A percentile compares a stretch with the other conserved stretches of the same genome.
Evolutionary conservation across 2,888 invertebrate species (phyloP).

Genomic region (Xestia c-nigrum): DNA sequence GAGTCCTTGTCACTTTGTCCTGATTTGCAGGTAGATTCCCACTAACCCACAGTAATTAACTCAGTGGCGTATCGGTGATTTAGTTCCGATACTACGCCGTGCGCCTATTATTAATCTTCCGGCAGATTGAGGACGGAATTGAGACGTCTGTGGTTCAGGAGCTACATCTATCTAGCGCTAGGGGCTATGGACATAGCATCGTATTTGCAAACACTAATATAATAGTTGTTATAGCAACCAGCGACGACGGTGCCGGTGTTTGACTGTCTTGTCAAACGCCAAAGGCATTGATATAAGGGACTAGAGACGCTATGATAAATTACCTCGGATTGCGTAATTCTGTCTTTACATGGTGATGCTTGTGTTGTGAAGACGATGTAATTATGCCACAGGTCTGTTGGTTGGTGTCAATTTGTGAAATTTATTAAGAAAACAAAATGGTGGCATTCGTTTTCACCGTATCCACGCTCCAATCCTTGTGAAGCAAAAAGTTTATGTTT

Average conservation of each 20-base stretch:
- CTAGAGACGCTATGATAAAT: neutral
- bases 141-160: conserved; percentile 1
- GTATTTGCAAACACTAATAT: neutral
- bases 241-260: no score
- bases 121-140: conserved; percentile 22
- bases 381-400: neutral
- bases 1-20: neutral
- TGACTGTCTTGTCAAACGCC: no score
- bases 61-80: conserved; percentile 9
- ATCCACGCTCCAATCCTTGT: neutral
- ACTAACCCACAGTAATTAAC: conserved; percentile 14
- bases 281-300: no score
- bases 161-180: neutral
- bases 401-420: neutral
- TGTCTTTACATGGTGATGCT: no score
- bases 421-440: neutral
- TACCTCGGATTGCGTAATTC: neutral
- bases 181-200: neutral
- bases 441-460: no score
- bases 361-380: neutral
- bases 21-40: conserved; percentile 11
- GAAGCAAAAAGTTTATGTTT: neutral
- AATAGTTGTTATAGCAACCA: neutral
- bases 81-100: conserved; percentile 22
- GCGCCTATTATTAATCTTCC: conserved; percentile 35